Evolutionary conservation across 2,888 invertebrate species (phyloP).

Genomic region (Cheilosia urbana): DNA sequence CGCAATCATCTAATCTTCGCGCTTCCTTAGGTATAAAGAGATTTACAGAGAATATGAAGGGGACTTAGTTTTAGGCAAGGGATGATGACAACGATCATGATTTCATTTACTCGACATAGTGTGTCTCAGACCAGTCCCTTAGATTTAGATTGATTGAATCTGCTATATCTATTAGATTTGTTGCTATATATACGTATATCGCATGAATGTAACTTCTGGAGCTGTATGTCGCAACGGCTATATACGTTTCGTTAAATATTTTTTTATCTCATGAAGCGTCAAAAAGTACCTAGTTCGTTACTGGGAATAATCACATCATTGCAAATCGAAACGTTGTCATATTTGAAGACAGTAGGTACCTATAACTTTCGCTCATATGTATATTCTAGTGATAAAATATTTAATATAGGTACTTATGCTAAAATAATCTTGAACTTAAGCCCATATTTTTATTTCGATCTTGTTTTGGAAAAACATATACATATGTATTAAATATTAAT

Average conservation of each 20-base stretch:
- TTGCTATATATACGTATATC: background rate
- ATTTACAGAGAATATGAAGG: conserved; percentile 72
- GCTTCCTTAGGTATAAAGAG: conserved; percentile 78
- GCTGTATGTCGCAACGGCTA: conserved; percentile 34
- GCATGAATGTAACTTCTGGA: conserved; percentile 13
- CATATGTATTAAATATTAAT: too few relatives aligned
- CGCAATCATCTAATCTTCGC: conserved; percentile 84
- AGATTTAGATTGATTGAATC: conserved; percentile 63
- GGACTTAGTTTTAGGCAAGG: conserved; percentile 60
- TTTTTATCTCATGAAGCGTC: conserved; percentile 42
- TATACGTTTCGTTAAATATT: conserved; percentile 46
- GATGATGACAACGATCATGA: conserved; percentile 71
- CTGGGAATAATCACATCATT: conserved; percentile 49
- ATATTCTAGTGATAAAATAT: conserved; percentile 77
- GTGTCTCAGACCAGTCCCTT: conserved; percentile 36
- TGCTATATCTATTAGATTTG: conserved; percentile 11
- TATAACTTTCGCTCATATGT: conserved; percentile 47
- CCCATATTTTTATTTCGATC: too few relatives aligned
- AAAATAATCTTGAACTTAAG: too few relatives aligned
- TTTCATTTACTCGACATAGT: conserved; percentile 45
- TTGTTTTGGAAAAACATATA: too few relatives aligned
- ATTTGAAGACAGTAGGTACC: conserved; percentile 57
- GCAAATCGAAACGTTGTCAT: conserved; percentile 59
- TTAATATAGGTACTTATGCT: conserved; percentile 14
- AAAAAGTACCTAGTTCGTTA: conserved; percentile 44